A percentile compares a stretch with the other conserved stretches of the same genome.
phyloP scores from a whole-genome alignment of 1,140 invertebrate genomes.

The Colletes latitarsis region DNA sequence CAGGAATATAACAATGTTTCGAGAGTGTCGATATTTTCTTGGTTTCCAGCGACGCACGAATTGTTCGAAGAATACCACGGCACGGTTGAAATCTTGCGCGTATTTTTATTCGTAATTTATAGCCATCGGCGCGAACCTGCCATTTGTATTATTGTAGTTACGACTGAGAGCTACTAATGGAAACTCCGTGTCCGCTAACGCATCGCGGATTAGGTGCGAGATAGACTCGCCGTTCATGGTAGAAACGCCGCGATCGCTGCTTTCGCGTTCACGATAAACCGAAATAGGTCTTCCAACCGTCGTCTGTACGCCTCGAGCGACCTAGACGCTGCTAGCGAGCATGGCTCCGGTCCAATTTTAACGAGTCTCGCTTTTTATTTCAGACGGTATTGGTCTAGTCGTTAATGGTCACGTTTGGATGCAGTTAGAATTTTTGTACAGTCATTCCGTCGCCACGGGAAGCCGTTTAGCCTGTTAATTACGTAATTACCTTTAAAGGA shows the following conservation, averaged over 20 bases:
- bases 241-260: constrained; percentile 10
- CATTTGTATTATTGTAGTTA: constrained; percentile 37
- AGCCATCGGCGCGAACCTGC: constrained; percentile 5
- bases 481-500: constrained; percentile 32
- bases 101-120: constrained; percentile 42
- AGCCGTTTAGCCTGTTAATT: constrained; percentile 29
- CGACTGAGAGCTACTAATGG: constrained; percentile 38
- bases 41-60: not conserved
- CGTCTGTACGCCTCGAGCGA: not conserved
- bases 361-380: constrained; percentile 27
- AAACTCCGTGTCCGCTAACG: constrained; percentile 42
- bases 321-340: not conserved
- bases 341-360: constrained; percentile 30
- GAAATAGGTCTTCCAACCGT: constrained; percentile 21
- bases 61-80: not conserved
- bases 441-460: constrained; percentile 13
- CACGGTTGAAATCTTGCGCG: not conserved
- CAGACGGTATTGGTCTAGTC: constrained; percentile 14
- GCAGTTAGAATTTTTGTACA: constrained; percentile 17
- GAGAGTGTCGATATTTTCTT: too few species aligned
- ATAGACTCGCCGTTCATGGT: constrained; percentile 18
- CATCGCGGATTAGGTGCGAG: constrained; percentile 44
- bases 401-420: constrained; percentile 29
- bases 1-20: not conserved
- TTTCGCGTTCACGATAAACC: constrained; percentile 26